Percentiles rank a stretch among this genome's conserved stretches.
These are phyloP conservation scores for Heliornis fulica DNA, from an alignment of 2,113 vertebrate genomes.

Conservation along the genomic window DNA sequence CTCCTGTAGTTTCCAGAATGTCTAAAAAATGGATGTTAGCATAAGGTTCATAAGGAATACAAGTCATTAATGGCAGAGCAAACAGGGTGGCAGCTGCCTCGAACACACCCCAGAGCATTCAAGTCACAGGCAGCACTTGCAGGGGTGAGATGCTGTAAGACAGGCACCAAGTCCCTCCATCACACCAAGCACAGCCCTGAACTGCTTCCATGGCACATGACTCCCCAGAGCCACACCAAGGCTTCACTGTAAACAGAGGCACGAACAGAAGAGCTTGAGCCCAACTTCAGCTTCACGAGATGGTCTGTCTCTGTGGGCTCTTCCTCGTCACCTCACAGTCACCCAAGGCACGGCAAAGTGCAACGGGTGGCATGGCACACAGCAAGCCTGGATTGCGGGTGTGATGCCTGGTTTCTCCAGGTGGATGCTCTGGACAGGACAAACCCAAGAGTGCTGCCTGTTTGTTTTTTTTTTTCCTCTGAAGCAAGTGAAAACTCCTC, in stretches of 20 bases:
- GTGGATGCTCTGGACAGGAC: not conserved
- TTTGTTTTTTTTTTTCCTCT: not conserved
- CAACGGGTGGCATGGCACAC: accelerated
- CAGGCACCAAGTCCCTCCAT: not conserved
- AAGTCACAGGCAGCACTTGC: not conserved
- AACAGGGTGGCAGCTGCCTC: not conserved
- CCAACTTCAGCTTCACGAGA: not conserved
- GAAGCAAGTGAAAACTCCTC: not conserved
- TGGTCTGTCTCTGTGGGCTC: not conserved
- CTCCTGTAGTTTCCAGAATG: not conserved
- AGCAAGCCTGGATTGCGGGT: not conserved
- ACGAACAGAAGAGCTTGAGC: not conserved
- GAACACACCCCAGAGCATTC: not conserved
- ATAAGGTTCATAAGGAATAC: not conserved
- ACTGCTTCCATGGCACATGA: not conserved
- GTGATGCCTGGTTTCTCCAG: accelerated
- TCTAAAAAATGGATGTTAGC: slow-evolving; percentile 27
- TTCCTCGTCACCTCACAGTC: no score
- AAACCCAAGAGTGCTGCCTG: not conserved
- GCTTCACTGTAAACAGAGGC: not conserved
- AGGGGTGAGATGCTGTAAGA: not conserved
- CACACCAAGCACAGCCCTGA: not conserved
- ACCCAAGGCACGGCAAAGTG: accelerated
- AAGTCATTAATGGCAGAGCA: not conserved
- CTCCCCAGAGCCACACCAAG: accelerated